Evolutionary conservation across 1,140 invertebrate genomes (phyloP).

Genomic region (Bombus waltoni): DNA sequence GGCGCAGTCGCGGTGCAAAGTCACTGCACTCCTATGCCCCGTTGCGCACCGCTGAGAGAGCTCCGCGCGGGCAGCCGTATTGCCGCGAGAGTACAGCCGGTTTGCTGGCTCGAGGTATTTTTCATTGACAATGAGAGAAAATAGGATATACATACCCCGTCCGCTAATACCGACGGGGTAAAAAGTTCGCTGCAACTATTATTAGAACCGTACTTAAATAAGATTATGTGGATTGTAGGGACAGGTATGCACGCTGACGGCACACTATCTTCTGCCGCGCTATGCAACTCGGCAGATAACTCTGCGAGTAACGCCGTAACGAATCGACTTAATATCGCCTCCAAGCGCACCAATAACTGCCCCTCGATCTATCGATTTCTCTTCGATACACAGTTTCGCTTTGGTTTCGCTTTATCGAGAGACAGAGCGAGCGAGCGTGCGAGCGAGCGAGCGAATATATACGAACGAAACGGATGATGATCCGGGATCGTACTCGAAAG

Average conservation of each 20-base stretch:
- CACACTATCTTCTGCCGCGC: slow-evolving; percentile 14
- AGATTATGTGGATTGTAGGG: slow-evolving; percentile 54
- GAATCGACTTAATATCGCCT: slow-evolving; percentile 41
- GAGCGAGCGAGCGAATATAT: neutral
- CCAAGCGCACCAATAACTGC: slow-evolving; percentile 22
- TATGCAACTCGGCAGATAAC: slow-evolving; percentile 25
- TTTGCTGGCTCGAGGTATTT: slow-evolving; percentile 50
- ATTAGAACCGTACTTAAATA: slow-evolving; percentile 57
- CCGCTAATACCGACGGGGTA: slow-evolving; percentile 39
- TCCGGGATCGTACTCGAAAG: neutral
- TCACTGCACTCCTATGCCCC: slow-evolving; percentile 57
- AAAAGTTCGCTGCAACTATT: slow-evolving; percentile 48
- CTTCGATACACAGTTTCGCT: neutral
- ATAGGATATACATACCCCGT: slow-evolving; percentile 17
- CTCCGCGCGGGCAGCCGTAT: slow-evolving; percentile 19
- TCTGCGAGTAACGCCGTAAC: slow-evolving; percentile 34
- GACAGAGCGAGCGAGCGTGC: neutral
- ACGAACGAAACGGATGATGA: neutral
- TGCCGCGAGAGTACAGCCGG: slow-evolving; percentile 31
- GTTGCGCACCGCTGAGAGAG: slow-evolving; percentile 36
- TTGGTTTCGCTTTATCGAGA: slow-evolving; percentile 10
- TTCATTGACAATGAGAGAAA: slow-evolving; percentile 61
- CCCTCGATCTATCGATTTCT: slow-evolving; percentile 37
- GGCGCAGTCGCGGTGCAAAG: slow-evolving; percentile 39
- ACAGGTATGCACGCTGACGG: slow-evolving; percentile 44